Evolutionary conservation across 2,888 invertebrate species (phyloP).

Genomic region (Germaria angustata): DNA sequence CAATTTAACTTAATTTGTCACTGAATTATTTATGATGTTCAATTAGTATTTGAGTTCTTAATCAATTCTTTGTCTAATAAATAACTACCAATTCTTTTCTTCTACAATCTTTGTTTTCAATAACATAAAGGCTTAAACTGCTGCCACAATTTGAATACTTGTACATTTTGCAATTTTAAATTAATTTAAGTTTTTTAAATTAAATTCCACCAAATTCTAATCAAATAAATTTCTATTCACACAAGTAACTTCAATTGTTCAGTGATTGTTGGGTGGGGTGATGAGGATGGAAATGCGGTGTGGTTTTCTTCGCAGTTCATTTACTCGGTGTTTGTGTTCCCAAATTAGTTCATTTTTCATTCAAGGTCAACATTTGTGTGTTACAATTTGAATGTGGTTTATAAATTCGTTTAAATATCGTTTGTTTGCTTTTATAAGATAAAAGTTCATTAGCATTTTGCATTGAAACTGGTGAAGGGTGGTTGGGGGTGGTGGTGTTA

Average conservation of each 20-base stretch:
- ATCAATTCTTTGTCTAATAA: background rate
- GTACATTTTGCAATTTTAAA: background rate
- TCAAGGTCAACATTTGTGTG: conserved; percentile 47
- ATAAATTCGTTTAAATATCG: conserved; percentile 75
- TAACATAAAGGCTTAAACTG: conserved; percentile 5
- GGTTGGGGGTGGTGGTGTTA: too few relatives aligned
- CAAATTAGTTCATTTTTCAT: conserved; percentile 36
- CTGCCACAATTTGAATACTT: background rate
- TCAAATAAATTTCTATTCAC: conserved; percentile 13
- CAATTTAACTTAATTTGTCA: background rate
- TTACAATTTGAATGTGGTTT: conserved; percentile 6
- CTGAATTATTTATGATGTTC: conserved; percentile 12
- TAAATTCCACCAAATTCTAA: conserved; percentile 10
- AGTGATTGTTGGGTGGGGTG: background rate
- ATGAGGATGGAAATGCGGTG: background rate
- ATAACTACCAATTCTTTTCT: background rate
- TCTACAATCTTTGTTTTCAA: too few relatives aligned
- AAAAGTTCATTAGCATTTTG: conserved; percentile 77
- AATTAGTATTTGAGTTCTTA: background rate
- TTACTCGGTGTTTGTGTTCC: too few relatives aligned
- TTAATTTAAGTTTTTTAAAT: background rate
- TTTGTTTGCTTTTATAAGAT: conserved; percentile 82
- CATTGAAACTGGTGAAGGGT: conserved; percentile 2
- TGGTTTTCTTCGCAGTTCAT: conserved; percentile 1
- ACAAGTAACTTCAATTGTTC: conserved; percentile 6